A percentile compares a stretch with the other conserved stretches of the same genome.
Evolutionary conservation across 2,113 vertebrate species (phyloP).

Genomic region (Mystacornis crossleyi): DNA sequence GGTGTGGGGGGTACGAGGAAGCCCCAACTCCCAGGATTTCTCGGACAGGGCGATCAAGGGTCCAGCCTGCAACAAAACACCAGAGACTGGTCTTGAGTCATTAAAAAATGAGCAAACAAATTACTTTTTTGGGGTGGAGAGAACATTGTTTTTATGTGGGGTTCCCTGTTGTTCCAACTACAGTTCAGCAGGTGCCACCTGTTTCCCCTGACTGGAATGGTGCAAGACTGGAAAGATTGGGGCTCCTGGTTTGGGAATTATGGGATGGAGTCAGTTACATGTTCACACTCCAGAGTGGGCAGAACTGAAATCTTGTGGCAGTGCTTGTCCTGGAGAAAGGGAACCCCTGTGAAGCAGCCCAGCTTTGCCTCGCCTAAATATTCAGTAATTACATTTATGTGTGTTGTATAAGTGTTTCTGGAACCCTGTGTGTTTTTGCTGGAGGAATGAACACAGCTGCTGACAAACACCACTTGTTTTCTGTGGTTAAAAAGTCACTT

Average conservation of each 20-base stretch:
- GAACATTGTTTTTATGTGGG: neutral
- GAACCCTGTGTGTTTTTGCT: neutral
- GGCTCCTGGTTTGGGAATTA: neutral
- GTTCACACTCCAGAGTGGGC: neutral
- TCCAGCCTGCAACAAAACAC: neutral
- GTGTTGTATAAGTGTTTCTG: neutral
- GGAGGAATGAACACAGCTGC: neutral
- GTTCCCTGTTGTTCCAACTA: neutral
- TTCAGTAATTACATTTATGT: neutral
- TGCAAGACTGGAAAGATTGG: neutral
- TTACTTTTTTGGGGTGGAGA: neutral
- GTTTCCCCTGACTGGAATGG: neutral
- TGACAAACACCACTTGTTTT: neutral
- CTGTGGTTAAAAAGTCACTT: conserved; percentile 23
- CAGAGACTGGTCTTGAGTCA: neutral
- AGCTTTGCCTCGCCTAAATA: neutral
- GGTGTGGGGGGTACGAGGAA: neutral
- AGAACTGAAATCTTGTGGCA: neutral
- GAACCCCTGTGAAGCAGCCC: neutral
- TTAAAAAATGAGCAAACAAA: neutral
- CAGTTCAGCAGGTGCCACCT: neutral
- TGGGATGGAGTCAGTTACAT: neutral
- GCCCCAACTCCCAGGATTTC: neutral
- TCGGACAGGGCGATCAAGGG: neutral
- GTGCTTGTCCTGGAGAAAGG: neutral